phyloP scores from a whole-genome alignment of 2,797 vertebrate genomes.

The Chanos chanos region DNA sequence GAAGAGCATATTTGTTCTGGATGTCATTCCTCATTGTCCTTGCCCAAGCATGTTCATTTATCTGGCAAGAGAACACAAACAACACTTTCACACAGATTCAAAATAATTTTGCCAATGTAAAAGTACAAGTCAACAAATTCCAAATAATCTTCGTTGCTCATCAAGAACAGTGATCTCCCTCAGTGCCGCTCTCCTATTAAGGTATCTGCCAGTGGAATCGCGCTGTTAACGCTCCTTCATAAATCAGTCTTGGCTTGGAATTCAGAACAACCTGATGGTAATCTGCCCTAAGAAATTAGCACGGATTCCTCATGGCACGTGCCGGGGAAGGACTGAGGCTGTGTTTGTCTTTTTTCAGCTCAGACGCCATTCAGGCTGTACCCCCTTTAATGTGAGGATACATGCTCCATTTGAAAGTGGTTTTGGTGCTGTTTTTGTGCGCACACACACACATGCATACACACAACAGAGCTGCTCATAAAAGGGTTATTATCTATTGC shows the following conservation, averaged over 20 bases:
- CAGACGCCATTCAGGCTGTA: slow-evolving; percentile 51
- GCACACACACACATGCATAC: no score
- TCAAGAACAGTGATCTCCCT: neutral
- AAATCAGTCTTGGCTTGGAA: slow-evolving; percentile 51
- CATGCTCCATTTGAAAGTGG: slow-evolving; percentile 8
- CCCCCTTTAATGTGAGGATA: slow-evolving; percentile 18
- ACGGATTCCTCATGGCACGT: slow-evolving; percentile 50
- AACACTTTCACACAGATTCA: slow-evolving; percentile 18
- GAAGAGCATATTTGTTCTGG: slow-evolving; percentile 37
- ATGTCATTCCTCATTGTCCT: slow-evolving; percentile 33
- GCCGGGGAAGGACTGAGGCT: slow-evolving; percentile 41
- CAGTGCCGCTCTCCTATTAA: slow-evolving; percentile 43
- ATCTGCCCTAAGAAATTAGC: slow-evolving; percentile 56
- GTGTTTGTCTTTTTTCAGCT: slow-evolving; percentile 57
- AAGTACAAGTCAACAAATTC: neutral
- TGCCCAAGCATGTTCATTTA: slow-evolving; percentile 12
- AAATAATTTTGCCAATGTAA: slow-evolving; percentile 20
- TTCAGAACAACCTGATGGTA: slow-evolving; percentile 49
- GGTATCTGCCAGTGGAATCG: slow-evolving; percentile 47
- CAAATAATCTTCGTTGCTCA: neutral
- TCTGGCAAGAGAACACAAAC: slow-evolving; percentile 37
- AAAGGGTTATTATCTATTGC: no score
- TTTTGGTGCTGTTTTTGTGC: no score
- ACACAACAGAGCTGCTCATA: no score
- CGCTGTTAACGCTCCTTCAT: slow-evolving; percentile 48